These are phyloP conservation scores for Austrolebias charrua DNA, from an alignment of 2,797 vertebrate species.

Conservation along the genomic window DNA sequence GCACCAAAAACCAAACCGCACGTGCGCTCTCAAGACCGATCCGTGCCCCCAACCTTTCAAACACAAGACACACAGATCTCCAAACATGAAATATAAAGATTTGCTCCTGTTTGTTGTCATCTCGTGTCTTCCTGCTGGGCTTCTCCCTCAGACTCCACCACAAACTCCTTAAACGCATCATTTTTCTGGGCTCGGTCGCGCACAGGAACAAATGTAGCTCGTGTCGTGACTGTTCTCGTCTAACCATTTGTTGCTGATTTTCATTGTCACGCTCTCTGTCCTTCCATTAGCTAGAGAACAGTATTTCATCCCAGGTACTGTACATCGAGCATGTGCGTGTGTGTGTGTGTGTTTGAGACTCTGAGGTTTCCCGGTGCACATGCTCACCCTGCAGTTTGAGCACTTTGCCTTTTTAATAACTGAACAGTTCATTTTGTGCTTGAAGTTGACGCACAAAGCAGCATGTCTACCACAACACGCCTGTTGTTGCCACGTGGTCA, in stretches of 20 bases:
- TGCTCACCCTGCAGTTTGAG: slow-evolving; percentile 30
- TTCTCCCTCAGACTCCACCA: slow-evolving; percentile 55
- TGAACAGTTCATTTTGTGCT: slow-evolving; percentile 14
- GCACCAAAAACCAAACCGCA: slow-evolving; percentile 55
- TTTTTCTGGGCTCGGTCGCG: slow-evolving; percentile 12
- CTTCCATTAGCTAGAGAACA: slow-evolving; percentile 97
- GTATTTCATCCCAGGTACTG: slow-evolving; percentile 98
- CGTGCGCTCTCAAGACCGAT: neutral
- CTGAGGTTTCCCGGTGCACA: slow-evolving; percentile 15
- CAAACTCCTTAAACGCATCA: slow-evolving; percentile 20
- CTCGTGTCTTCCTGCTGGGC: slow-evolving; percentile 67
- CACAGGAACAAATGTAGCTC: slow-evolving; percentile 1
- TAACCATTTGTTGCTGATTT: slow-evolving; percentile 70
- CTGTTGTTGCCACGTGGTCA: slow-evolving; percentile 14
- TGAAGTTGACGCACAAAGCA: slow-evolving; percentile 13
- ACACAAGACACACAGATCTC: neutral
- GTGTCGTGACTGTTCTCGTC: slow-evolving; percentile 40
- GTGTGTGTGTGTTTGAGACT: slow-evolving; percentile 22
- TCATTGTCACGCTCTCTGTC: slow-evolving; percentile 79
- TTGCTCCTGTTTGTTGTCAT: slow-evolving; percentile 45
- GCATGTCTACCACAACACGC: slow-evolving; percentile 30
- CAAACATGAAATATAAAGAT: neutral
- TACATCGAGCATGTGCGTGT: slow-evolving; percentile 81
- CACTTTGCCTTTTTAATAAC: slow-evolving; percentile 44
- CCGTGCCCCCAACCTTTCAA: neutral